Conservation (phyloP, 2,113 vertebrate species). For the Furnarius figulus region DNA sequence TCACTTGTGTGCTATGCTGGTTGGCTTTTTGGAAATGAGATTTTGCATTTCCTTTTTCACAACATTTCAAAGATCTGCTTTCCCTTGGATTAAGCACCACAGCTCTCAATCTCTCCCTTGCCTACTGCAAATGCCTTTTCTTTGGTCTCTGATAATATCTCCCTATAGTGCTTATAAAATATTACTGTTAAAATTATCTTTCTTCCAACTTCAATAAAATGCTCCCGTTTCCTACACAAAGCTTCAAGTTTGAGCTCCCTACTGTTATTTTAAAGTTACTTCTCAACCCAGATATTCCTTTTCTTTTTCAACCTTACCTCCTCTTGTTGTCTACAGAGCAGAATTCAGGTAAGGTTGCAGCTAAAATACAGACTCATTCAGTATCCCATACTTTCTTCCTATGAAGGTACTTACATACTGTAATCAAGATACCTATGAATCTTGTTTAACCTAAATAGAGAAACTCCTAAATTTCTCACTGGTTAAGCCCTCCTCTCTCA, state of each 20-base stretch:
- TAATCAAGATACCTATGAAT: neutral
- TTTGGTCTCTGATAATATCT: neutral
- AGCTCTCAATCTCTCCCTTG: neutral
- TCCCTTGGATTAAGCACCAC: neutral
- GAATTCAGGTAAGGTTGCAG: neutral
- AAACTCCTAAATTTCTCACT: neutral
- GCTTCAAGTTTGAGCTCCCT: neutral
- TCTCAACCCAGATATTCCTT: neutral
- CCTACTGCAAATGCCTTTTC: neutral
- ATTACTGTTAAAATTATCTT: neutral
- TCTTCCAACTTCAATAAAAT: neutral
- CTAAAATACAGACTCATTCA: neutral
- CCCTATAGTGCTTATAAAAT: neutral
- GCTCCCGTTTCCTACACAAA: neutral
- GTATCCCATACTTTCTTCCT: neutral
- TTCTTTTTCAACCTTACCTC: neutral
- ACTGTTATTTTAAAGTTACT: neutral
- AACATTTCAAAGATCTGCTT: neutral
- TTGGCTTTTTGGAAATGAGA: neutral
- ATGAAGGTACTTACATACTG: neutral
- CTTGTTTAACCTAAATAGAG: neutral
- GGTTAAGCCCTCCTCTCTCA: neutral
- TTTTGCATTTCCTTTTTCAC: neutral
- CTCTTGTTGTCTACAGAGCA: neutral
- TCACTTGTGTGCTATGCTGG: neutral